Base-by-base conservation (phyloP, 2,113 vertebrate genomes). In the Heterotilapia buettikoferi region DNA sequence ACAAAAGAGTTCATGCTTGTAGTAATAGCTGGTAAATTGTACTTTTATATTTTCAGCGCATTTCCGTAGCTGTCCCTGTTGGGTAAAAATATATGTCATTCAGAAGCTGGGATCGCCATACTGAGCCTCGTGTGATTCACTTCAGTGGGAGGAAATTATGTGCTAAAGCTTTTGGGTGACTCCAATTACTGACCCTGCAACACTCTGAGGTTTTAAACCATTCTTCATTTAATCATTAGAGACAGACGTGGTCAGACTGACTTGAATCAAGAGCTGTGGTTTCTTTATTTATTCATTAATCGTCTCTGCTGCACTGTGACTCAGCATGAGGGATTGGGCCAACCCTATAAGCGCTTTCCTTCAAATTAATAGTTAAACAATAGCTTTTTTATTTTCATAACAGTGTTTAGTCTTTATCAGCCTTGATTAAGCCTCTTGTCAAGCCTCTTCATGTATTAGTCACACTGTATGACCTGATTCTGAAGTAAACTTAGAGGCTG, bases 101-200 rank as follows among this genome's bases (percentile, higher is more conserved):
- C 29, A 76, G 24, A 76, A 78, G 21, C 56, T 7, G 38, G 33
- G 80, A 66, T 19, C 52, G 78, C 66, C 33, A 40, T 3, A 40
- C 14, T 86, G 29, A 80, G 33, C 38, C 80, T 91, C 86, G 71
- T 91, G 89, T 90, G 93, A 92, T 83, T 88, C 85, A 80, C n/a
- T 26, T 80, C 18, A 80, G 57, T 89, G 73, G 86, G 89, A 89
- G 79, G 29, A 86, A 86, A 71, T 86, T 80, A 71, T 83, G 21
- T 16, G 68, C 43, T 14, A 68, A 90, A 84, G 68, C 66, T 57
- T 86, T 81, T 85, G 31, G 45, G 85, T 84, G 11, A 50, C 40
- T 84, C 36, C 66, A 61, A 21, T 36, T 24, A 29, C 47, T 73
- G 54, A 68, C 57, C 21, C 83, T 52, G 5, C 57, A 84, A 4